Percentiles rank a stretch among this genome's conserved stretches.
Evolutionary conservation across 2,797 vertebrate genomes (phyloP).

Genomic region (Sebastes hopkinsi): DNA sequence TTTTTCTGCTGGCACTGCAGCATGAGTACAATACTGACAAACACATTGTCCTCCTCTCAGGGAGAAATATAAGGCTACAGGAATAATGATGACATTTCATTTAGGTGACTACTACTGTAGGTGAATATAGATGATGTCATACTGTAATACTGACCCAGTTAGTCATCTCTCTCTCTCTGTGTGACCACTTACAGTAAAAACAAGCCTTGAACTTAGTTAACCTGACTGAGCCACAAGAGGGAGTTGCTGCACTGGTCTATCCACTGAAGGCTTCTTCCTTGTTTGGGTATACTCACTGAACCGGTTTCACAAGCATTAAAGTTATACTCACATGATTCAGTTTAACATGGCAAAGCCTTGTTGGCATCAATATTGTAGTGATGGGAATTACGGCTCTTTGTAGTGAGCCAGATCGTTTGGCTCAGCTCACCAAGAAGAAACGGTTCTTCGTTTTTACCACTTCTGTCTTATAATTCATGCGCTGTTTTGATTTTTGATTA

Average conservation of each 20-base stretch:
- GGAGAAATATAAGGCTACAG: not conserved
- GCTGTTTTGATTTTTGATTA: too few relatives aligned
- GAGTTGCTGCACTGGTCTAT: conserved; percentile 32
- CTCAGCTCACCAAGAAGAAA: too few relatives aligned
- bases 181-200: not conserved
- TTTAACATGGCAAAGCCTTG: not conserved
- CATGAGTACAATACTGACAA: not conserved
- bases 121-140: not conserved
- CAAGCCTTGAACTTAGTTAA: not conserved
- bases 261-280: not conserved
- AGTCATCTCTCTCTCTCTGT: not conserved
- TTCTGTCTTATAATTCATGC: too few relatives aligned
- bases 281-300: not conserved
- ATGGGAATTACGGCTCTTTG: too few relatives aligned
- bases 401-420: too few relatives aligned
- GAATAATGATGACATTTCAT: not conserved
- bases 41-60: not conserved
- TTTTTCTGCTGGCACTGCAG: not conserved
- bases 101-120: not conserved
- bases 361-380: not conserved
- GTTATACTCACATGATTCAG: not conserved
- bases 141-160: not conserved
- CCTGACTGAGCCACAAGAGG: conserved; percentile 65
- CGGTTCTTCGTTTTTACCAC: too few relatives aligned
- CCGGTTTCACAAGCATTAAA: not conserved